Conservation (phyloP, 2,888 invertebrate genomes). For the Sphinx pinastri region DNA sequence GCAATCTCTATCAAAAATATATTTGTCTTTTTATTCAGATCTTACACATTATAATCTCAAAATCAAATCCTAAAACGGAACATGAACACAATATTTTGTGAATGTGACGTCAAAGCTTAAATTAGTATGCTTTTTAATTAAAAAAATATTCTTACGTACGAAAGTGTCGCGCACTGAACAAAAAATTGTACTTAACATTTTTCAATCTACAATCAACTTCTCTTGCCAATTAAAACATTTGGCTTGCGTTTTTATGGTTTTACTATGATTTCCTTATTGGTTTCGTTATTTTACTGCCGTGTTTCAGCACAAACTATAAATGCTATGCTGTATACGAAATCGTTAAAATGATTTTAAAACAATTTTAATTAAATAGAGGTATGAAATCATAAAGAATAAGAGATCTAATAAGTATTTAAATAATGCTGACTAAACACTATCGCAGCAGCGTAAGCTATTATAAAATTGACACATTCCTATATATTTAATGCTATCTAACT, state of each 20-base stretch:
- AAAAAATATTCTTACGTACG: too few species aligned
- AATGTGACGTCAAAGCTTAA: conserved; percentile 2
- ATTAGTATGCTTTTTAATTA: neutral
- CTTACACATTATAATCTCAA: conserved; percentile 29
- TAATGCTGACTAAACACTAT: neutral
- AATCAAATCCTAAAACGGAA: conserved; percentile 26
- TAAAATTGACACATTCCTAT: neutral
- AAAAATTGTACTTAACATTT: neutral
- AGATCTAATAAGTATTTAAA: neutral
- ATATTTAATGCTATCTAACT: neutral
- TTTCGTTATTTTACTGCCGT: neutral
- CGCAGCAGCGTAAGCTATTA: neutral
- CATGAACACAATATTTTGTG: conserved; percentile 14
- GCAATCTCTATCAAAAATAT: conserved; percentile 38
- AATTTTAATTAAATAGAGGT: neutral
- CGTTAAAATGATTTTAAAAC: neutral
- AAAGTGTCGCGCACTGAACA: neutral
- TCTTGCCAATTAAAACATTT: neutral
- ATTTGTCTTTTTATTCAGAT: conserved; percentile 39
- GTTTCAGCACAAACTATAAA: neutral
- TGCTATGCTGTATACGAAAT: neutral
- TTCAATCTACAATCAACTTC: neutral
- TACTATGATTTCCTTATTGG: neutral
- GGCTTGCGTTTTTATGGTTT: neutral
- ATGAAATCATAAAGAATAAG: neutral